A percentile compares a stretch with the other conserved stretches of the same genome.
These are phyloP conservation scores for Platyscelio sp. DNA, from an alignment of 2,888 invertebrate genomes.

Conservation along the genomic window DNA sequence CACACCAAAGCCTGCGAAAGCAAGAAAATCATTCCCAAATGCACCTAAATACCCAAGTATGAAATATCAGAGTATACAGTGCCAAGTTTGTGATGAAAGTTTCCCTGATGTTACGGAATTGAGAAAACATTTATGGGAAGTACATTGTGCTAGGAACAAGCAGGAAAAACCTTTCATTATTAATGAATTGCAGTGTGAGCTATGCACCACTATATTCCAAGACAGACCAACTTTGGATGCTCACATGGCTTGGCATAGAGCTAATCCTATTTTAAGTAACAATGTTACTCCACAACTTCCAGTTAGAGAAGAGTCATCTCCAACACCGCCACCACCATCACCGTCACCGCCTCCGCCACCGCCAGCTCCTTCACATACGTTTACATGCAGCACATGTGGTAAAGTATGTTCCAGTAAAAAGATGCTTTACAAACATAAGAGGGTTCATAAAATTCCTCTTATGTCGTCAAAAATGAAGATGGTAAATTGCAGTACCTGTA, in stretches of 20 bases:
- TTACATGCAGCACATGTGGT: slow-evolving; percentile 89
- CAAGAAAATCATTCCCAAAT: slow-evolving; percentile 80
- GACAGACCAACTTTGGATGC: slow-evolving; percentile 84
- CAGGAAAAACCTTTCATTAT: slow-evolving; percentile 78
- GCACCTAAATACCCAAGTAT: slow-evolving; percentile 23
- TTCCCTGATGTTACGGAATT: slow-evolving; percentile 87
- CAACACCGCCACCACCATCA: too few relatives aligned
- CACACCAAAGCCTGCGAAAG: slow-evolving; percentile 78
- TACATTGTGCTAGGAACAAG: slow-evolving; percentile 86
- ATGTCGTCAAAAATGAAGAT: too few relatives aligned
- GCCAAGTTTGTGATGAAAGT: slow-evolving; percentile 87
- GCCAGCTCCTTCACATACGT: slow-evolving; percentile 75
- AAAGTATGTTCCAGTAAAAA: slow-evolving; percentile 88
- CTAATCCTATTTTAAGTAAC: slow-evolving; percentile 77
- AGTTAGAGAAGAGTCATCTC: too few relatives aligned
- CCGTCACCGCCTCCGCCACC: too few relatives aligned
- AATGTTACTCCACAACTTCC: slow-evolving; percentile 57
- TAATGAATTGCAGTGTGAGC: slow-evolving; percentile 83
- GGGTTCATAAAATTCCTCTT: slow-evolving; percentile 84
- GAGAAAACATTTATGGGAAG: slow-evolving; percentile 87
- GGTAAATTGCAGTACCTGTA: too few relatives aligned
- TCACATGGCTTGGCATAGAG: slow-evolving; percentile 86
- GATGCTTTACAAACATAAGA: slow-evolving; percentile 87
- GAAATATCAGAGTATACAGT: slow-evolving; percentile 83
- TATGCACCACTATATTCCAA: slow-evolving; percentile 86